Base-by-base conservation (phyloP, 2,113 vertebrate species). In the Epinephelus lanceolatus region DNA sequence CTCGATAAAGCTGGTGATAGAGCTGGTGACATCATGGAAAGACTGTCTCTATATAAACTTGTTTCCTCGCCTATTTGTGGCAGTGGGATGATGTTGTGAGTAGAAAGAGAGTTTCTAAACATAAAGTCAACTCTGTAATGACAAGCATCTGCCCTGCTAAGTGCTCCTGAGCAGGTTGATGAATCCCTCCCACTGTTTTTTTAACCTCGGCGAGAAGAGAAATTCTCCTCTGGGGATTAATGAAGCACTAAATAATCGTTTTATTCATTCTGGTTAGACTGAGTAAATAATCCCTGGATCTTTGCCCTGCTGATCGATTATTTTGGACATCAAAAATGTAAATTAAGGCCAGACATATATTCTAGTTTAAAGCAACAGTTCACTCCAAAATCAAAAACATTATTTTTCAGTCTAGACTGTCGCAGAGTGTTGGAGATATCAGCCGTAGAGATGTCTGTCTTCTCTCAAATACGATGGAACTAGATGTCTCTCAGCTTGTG, bases 281-380 rank as follows among this genome's bases (percentile, higher is more conserved):
- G 33, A 60, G 75, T 69, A 52, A 80, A 85, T 42, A 75, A 78
- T 65, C n/a, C n/a, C n/a, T 76, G 66, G 59, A 57, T 66, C 53
- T 67, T 61, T 63, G 33, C 61, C 71, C 60, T 45, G 5, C 42
- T 61, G 61, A 72, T 78, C 53, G n/a, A 78, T 84, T 76, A 73
- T 77, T 61, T 66, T 66, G 66, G 47, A 14, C 14, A 47, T 40
- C n/a, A 89, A 85, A 53, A 42, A 33, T 10, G 37, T 45, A 57
- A 74, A 83, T 62, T 53, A 72, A 78, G 62, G 59, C 57, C 52
- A 49, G 56, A 52, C 49, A 57, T 56, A 33, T 73, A 76, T 84
- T 79, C 15, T 15, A 23, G 37, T 66, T 82, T 45, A 45, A 45
- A 45, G 42, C 8, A 12, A 45, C 42, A 12, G 42, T 45, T 45